These are phyloP conservation scores for Tragelaphus eurycerus DNA, from an alignment of 2,797 vertebrate genomes.

Conservation along the genomic window DNA sequence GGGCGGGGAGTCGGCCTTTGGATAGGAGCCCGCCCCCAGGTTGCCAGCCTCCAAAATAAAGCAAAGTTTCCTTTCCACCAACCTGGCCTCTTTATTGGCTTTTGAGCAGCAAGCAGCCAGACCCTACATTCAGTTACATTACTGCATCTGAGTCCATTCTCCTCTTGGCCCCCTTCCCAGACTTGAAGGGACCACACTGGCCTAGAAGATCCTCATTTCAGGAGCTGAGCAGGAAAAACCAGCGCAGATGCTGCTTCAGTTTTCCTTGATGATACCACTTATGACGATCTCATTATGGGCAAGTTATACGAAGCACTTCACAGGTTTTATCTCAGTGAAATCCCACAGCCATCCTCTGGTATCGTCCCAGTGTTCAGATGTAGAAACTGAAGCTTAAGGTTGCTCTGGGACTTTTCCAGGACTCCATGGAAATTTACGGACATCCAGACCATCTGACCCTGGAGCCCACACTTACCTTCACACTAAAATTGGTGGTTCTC, in stretches of 20 bases:
- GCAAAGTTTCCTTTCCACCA: not conserved
- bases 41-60: not conserved
- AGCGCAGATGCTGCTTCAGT: not conserved
- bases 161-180: not conserved
- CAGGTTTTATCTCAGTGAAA: not conserved
- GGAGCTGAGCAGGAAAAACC: not conserved
- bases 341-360: not conserved
- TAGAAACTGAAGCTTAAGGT: not conserved
- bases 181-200: not conserved
- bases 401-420: not conserved
- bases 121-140: not conserved
- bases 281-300: not conserved
- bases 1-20: fast-evolving
- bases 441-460: not conserved
- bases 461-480: not conserved
- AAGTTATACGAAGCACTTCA: not conserved
- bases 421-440: not conserved
- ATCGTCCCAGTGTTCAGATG: not conserved
- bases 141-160: not conserved
- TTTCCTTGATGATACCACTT: not conserved
- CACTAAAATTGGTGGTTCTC: not conserved
- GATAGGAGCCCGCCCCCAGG: not conserved
- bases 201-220: not conserved
- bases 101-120: not conserved
- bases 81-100: not conserved